Conservation (phyloP, 1,140 invertebrate genomes). For the Eueides isabella region DNA sequence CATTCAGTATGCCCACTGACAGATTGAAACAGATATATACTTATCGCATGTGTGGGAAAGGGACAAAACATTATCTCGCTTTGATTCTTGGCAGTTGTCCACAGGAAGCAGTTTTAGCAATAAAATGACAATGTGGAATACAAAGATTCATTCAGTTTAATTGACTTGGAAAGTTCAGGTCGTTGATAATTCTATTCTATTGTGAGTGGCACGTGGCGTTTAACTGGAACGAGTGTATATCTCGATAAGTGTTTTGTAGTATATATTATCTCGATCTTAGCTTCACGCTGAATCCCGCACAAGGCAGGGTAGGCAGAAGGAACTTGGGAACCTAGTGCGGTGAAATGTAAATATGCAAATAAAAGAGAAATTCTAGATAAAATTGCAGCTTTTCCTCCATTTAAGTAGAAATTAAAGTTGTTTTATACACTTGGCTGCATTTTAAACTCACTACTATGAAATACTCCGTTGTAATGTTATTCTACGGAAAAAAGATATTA, state of each 20-base stretch:
- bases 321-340: too few relatives aligned
- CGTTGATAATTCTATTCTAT: slow-evolving; percentile 15
- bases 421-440: too few relatives aligned
- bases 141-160: slow-evolving; percentile 60
- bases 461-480: too few relatives aligned
- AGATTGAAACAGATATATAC: slow-evolving; percentile 52
- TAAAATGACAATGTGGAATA: slow-evolving; percentile 57
- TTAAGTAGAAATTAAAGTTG: too few relatives aligned
- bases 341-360: too few relatives aligned
- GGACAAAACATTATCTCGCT: slow-evolving; percentile 52
- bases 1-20: slow-evolving; percentile 72
- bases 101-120: slow-evolving; percentile 75
- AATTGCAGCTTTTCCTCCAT: too few relatives aligned
- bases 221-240: slow-evolving; percentile 1
- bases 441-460: too few relatives aligned
- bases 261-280: too few relatives aligned
- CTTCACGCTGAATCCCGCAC: too few relatives aligned
- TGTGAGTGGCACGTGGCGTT: slow-evolving; percentile 7
- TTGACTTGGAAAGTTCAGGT: slow-evolving; percentile 32
- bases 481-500: too few relatives aligned
- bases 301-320: too few relatives aligned
- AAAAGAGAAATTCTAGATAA: too few relatives aligned
- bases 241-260: background rate
- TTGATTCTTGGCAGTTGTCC: slow-evolving; percentile 78
- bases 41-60: slow-evolving; percentile 33